Evolutionary conservation across 2,113 vertebrate genomes (phyloP).

Genomic region (Pelmatolapia mariae): DNA sequence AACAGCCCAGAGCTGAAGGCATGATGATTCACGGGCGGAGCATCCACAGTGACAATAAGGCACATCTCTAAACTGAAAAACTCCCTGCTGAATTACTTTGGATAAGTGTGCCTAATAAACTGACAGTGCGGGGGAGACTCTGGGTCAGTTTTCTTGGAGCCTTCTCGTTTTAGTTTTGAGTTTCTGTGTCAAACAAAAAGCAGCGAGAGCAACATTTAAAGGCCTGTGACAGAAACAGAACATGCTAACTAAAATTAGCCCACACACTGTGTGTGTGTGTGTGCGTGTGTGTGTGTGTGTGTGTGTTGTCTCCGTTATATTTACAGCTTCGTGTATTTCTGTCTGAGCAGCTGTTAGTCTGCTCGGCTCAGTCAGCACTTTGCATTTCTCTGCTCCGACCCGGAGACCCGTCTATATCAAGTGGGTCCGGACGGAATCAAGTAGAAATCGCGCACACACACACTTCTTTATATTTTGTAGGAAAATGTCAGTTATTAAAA

Average conservation of each 20-base stretch:
- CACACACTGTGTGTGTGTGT: neutral
- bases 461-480: neutral
- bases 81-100: neutral
- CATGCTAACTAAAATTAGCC: neutral
- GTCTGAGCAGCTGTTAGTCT: slow-evolving; percentile 7
- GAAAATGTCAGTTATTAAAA: neutral
- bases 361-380: neutral
- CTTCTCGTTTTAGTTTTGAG: neutral
- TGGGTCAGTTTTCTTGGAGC: neutral
- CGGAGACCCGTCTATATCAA: neutral
- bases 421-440: neutral
- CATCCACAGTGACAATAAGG: neutral
- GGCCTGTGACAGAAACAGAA: neutral
- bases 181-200: neutral
- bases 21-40: neutral
- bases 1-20: neutral
- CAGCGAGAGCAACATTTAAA: neutral
- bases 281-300: neutral
- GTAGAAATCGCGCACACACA: fast-evolving
- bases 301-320: neutral
- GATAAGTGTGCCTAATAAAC: neutral
- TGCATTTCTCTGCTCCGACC: neutral
- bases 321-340: neutral
- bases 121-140: fast-evolving
- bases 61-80: neutral